Evolutionary conservation across 35 echinoderm and acorn worm species (phyloP).

Genomic region (Lytechinus pictus): DNA sequence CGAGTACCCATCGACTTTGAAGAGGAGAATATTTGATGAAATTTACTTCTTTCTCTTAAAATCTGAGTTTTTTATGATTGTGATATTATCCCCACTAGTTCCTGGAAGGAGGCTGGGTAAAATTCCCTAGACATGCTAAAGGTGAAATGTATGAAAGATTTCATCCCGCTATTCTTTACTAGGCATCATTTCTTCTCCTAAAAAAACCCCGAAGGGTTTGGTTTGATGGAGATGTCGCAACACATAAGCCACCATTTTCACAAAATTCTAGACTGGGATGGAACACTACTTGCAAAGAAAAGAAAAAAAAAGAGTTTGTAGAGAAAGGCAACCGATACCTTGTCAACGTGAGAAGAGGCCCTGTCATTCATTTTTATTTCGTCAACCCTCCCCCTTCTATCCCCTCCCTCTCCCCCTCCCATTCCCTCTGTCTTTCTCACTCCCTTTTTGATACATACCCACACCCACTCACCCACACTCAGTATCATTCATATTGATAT

Average conservation of each 20-base stretch:
- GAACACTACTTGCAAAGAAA: background rate
- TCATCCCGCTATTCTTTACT: background rate
- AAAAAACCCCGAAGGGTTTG: too few species aligned
- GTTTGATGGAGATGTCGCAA: too few species aligned
- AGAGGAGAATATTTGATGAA: too few species aligned
- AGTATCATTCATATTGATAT: too few species aligned
- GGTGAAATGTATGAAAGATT: background rate
- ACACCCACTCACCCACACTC: too few species aligned
- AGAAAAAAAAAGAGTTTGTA: background rate
- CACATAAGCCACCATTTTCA: too few species aligned
- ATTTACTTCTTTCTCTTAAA: too few species aligned
- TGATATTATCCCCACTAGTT: background rate
- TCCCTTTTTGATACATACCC: background rate
- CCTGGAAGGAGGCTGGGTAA: background rate
- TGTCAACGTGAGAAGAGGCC: too few species aligned
- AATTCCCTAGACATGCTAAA: background rate
- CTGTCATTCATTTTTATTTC: too few species aligned
- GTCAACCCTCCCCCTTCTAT: background rate
- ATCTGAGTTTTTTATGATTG: too few species aligned
- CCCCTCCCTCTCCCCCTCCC: background rate
- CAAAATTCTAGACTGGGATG: too few species aligned
- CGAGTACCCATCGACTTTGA: too few species aligned
- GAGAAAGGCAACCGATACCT: background rate
- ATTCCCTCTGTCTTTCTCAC: background rate
- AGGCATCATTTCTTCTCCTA: background rate